Base-by-base conservation (phyloP, 1,140 invertebrate species). In the Eufriesea mexicana region DNA sequence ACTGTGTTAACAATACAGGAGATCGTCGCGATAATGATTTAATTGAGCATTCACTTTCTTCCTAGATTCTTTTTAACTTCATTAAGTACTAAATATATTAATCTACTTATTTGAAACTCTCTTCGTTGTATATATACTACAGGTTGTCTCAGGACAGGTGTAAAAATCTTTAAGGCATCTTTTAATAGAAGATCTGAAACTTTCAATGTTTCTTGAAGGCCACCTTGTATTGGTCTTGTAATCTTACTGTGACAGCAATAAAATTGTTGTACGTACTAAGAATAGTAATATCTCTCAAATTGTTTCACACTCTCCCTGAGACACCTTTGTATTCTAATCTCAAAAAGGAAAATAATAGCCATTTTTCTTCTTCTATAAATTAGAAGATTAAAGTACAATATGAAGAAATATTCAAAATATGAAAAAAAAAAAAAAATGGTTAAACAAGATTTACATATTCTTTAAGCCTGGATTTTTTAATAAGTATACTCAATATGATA, bases 61-160 rank as follows among this genome's bases (percentile, higher is more conserved):
- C 4, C 28, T 61, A 18, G 9, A 6, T 35, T 54, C 23, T 20
- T 61, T 59, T 72, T 45, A 35, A 72, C 23, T n/a, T 25, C 6
- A 57, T 79, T 72, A 79, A 79, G 68, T 80, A 80, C 76, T 55
- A 78, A 42, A 72, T 16, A 55, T 12, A 59, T 42, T 55, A 35
- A 72, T 72, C 67, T 61, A 61, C 14, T 25, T 35, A 35, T 10
- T 51, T 10, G 20, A 54, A 42, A 20, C 14, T 79, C 2, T 62
- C 62, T 45, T 47, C 71, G 54, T 61, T 55, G 71, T 7, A 59
- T n/a, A 6, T 18, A 20, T 25, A 2, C 14, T 6, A 14, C 18
- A 7, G 12, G 2, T 61, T 25, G n/a, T 62, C 18, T 28, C 0
- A 62, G 61, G 35, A 35, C 61, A 25, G 9, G 14, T 20, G 28